phyloP scores from a whole-genome alignment of 2,797 vertebrate species.

The Enteromius argenteus region DNA sequence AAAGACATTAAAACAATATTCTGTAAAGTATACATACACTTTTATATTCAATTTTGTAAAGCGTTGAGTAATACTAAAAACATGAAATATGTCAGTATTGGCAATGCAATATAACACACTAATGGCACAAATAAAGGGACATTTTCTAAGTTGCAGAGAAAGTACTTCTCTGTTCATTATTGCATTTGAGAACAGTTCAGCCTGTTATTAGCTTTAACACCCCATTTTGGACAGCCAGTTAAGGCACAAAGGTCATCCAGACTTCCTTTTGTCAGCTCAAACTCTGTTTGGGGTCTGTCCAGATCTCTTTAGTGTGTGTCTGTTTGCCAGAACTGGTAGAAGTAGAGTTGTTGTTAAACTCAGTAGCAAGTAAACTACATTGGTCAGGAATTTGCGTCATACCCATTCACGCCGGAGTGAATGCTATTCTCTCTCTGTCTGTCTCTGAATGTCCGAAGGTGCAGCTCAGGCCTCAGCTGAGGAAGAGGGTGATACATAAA shows the following conservation, averaged over 20 bases:
- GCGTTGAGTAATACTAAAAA: not conserved
- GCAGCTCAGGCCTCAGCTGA: constrained; percentile 22
- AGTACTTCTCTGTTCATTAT: not conserved
- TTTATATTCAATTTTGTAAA: not conserved
- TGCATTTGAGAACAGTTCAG: not conserved
- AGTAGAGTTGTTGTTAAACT: constrained; percentile 55
- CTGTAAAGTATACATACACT: not conserved
- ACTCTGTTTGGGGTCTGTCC: constrained; percentile 26
- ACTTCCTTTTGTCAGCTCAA: constrained; percentile 37
- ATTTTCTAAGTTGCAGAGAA: not conserved
- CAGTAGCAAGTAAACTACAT: constrained; percentile 43
- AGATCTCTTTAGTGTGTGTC: constrained; percentile 67
- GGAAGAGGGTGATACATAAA: constrained; percentile 11
- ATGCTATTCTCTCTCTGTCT: constrained; percentile 45
- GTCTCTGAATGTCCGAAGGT: constrained; percentile 8
- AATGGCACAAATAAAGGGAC: not conserved
- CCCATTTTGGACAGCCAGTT: constrained; percentile 10
- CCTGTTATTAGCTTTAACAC: constrained; percentile 17
- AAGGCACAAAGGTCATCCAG: constrained; percentile 31
- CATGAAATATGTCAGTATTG: not conserved
- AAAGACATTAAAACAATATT: not conserved
- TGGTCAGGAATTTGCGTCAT: constrained; percentile 62
- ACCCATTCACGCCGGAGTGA: constrained; percentile 57
- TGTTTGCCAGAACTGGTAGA: constrained; percentile 50
- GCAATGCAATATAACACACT: not conserved